A percentile compares a stretch with the other conserved stretches of the same genome.
Conservation (phyloP, 2,888 invertebrate species). For the Agriopis marginaria region DNA sequence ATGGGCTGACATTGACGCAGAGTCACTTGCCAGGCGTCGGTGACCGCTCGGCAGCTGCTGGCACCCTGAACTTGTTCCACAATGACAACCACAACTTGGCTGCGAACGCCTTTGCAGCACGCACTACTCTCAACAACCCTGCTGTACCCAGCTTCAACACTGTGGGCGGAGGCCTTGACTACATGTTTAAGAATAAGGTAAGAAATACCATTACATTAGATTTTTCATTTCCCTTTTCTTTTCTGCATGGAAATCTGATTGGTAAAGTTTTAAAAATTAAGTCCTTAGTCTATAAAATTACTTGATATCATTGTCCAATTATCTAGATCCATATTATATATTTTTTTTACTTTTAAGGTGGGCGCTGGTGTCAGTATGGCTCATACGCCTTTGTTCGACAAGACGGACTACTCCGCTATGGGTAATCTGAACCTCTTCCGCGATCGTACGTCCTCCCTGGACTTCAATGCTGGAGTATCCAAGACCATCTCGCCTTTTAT, state of each 20-base stretch:
- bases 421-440: slow-evolving; percentile 62
- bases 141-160: slow-evolving; percentile 66
- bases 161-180: slow-evolving; percentile 64
- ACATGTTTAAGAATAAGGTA: slow-evolving; percentile 59
- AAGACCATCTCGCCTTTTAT: slow-evolving; percentile 58
- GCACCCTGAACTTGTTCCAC: slow-evolving; percentile 56
- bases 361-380: slow-evolving; percentile 56
- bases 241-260: not conserved
- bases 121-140: slow-evolving; percentile 59
- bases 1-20: slow-evolving; percentile 55
- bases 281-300: too few relatives aligned
- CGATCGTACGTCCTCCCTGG: slow-evolving; percentile 51
- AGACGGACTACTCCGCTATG: slow-evolving; percentile 59
- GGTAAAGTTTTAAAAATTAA: not conserved
- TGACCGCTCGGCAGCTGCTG: slow-evolving; percentile 57
- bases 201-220: not conserved
- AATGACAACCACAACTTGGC: slow-evolving; percentile 58
- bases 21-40: slow-evolving; percentile 58
- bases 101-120: slow-evolving; percentile 65
- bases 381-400: slow-evolving; percentile 55
- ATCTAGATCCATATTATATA: too few relatives aligned
- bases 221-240: not conserved
- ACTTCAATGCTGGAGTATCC: slow-evolving; percentile 60
- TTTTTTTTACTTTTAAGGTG: slow-evolving; percentile 38
- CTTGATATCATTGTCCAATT: too few relatives aligned